Base-by-base conservation (phyloP, 2,797 vertebrate genomes). In the Eleutherodactylus coqui region DNA sequence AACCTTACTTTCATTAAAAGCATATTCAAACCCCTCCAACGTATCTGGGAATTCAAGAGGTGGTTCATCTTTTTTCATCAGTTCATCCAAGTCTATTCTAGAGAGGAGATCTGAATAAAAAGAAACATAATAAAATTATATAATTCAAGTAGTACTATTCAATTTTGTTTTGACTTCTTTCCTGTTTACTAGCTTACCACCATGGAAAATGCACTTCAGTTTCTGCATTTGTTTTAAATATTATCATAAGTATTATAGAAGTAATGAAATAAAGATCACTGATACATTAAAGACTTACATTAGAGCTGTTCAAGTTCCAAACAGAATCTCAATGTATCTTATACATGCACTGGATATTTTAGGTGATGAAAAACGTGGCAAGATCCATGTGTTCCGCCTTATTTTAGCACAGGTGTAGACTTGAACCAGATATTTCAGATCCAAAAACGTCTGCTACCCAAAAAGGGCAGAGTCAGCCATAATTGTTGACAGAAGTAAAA, bases 51-150 rank as follows among this genome's bases (percentile, higher is more conserved):
- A 99, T 89, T 95, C 95, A 90, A 99, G 96, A 21, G 97, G 97
- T 84, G 97, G 98, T 86, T 99, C 97, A 93, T 99, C 98, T 93
- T 99, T 99, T 96, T 98, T 99, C 97, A 99, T 99, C 86, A 99
- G 95, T 92, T 99, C 97, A 93, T 99, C 97, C 89, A 99, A 94
- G 91, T 99, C 96, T 94, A 99, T 99, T 94, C 96, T 96, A 89
- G 98, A 99, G 80, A 99, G 92, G 89, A 98, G 95, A 94, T 99
- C 97, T 99, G 91, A 80, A 72, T 27, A 16, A 16, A 85, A 91
- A 58, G 17, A 91, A 88, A n/a, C 4, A 64, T 14, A 5, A 5
- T 51, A 19, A 51, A 55, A 55, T 55, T 4, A 5, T 62, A 64
- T 32, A 6, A 16, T 64, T 14, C 14, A 60, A 60, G n/a, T 9